Conservation (phyloP, 2,888 invertebrate species). For the Lepidochrysops patricia region DNA sequence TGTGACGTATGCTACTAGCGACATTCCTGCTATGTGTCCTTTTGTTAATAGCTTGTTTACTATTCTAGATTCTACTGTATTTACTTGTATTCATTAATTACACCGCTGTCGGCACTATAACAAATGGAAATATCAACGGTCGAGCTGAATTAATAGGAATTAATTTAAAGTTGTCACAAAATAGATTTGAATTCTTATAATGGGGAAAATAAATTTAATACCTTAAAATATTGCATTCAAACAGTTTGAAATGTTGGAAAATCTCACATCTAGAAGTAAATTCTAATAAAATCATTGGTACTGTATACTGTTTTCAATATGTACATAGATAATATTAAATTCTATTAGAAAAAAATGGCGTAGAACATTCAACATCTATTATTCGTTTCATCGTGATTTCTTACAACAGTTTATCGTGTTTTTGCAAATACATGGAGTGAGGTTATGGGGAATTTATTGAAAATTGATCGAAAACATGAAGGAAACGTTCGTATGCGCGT, state of each 20-base stretch:
- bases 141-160: background rate
- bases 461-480: slow-evolving; percentile 17
- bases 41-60: slow-evolving; percentile 18
- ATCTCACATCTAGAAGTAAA: background rate
- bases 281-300: background rate
- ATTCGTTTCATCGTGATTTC: background rate
- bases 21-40: slow-evolving; percentile 23
- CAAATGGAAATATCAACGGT: background rate
- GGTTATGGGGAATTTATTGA: slow-evolving; percentile 16
- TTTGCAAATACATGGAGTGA: slow-evolving; percentile 4
- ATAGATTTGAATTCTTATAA: background rate
- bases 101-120: background rate
- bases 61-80: slow-evolving; percentile 5
- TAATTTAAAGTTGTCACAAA: background rate
- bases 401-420: background rate
- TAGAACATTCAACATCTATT: background rate
- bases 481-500: slow-evolving; percentile 24
- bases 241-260: too few relatives aligned
- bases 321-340: too few relatives aligned
- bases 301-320: too few relatives aligned
- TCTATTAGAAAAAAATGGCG: too few relatives aligned
- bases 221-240: background rate
- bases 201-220: background rate
- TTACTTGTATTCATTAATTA: slow-evolving; percentile 4
- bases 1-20: slow-evolving; percentile 21